Evolutionary conservation across 2,797 vertebrate species (phyloP).

Genomic region (Halcyon smyrnensis): DNA sequence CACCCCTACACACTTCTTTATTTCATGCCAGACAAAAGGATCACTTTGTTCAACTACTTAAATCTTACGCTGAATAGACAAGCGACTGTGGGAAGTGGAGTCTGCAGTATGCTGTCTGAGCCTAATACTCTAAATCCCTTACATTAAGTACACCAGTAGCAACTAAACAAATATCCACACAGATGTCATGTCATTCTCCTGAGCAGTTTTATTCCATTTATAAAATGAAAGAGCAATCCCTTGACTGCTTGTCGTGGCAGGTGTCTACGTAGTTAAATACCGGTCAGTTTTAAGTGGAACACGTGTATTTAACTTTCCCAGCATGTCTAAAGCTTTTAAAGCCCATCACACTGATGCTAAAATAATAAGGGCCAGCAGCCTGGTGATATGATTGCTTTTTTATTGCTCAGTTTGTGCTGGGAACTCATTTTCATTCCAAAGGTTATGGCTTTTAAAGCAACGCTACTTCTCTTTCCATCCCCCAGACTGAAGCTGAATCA

Average conservation of each 20-base stretch:
- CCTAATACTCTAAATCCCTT: conserved; percentile 61
- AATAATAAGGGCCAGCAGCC: conserved; percentile 74
- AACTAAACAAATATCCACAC: conserved; percentile 63
- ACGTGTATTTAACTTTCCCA: conserved; percentile 73
- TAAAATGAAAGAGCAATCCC: conserved; percentile 55
- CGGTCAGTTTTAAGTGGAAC: conserved; percentile 71
- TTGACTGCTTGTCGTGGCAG: conserved; percentile 58
- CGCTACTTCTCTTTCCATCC: neutral
- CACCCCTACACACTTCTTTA: neutral
- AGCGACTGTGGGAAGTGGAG: neutral
- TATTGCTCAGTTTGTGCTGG: conserved; percentile 61
- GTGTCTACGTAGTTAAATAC: conserved; percentile 61
- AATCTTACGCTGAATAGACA: conserved; percentile 33
- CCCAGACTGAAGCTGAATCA: conserved; percentile 11
- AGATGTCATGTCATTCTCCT: conserved; percentile 61
- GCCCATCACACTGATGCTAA: conserved; percentile 74
- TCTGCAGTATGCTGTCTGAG: conserved; percentile 14
- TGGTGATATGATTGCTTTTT: conserved; percentile 74
- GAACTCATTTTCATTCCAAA: conserved; percentile 64
- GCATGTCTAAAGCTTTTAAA: conserved; percentile 74
- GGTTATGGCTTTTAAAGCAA: conserved; percentile 73
- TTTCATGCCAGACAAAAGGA: conserved; percentile 32
- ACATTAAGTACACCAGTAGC: conserved; percentile 56
- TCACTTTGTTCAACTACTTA: conserved; percentile 42
- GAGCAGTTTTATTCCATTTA: conserved; percentile 62